These are phyloP conservation scores for Palythoa heliodiscus DNA, from an alignment of 92 coral and sea anemone genomes.

Conservation along the genomic window DNA sequence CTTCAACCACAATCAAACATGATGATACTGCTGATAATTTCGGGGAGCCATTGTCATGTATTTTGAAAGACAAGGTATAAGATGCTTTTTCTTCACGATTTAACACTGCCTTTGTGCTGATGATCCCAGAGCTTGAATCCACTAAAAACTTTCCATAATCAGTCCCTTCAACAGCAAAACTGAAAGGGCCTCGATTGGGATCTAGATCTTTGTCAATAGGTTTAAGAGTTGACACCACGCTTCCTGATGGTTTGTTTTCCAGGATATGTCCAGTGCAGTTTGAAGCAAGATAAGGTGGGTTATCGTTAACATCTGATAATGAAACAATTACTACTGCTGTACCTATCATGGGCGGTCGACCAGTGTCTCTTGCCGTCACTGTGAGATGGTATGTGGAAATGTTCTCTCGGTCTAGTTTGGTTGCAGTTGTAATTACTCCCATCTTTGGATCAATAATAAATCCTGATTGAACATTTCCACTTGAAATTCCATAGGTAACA, in stretches of 20 bases:
- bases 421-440: slow-evolving; percentile 66
- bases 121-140: slow-evolving; percentile 55
- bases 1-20: slow-evolving; percentile 74
- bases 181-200: slow-evolving; percentile 89
- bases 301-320: slow-evolving; percentile 85
- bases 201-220: slow-evolving; percentile 79
- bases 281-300: slow-evolving; percentile 75
- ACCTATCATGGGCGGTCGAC: slow-evolving; percentile 84
- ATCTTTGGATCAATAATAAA: slow-evolving; percentile 66
- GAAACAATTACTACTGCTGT: slow-evolving; percentile 72
- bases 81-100: slow-evolving; percentile 72
- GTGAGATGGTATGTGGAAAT: slow-evolving; percentile 69
- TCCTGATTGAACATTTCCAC: slow-evolving; percentile 67
- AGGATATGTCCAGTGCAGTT: slow-evolving; percentile 68
- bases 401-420: slow-evolving; percentile 81
- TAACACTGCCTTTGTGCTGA: slow-evolving; percentile 68
- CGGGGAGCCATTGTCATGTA: slow-evolving; percentile 80
- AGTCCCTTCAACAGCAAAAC: slow-evolving; percentile 64
- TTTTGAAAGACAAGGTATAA: slow-evolving; percentile 66
- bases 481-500: slow-evolving; percentile 68
- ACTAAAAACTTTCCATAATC: slow-evolving; percentile 78
- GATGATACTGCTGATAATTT: slow-evolving; percentile 62
- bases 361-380: slow-evolving; percentile 85
- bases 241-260: slow-evolving; percentile 76
- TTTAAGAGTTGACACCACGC: slow-evolving; percentile 67